Base-by-base conservation (phyloP, 2,797 vertebrate genomes). In the Notolabrus celidotus region DNA sequence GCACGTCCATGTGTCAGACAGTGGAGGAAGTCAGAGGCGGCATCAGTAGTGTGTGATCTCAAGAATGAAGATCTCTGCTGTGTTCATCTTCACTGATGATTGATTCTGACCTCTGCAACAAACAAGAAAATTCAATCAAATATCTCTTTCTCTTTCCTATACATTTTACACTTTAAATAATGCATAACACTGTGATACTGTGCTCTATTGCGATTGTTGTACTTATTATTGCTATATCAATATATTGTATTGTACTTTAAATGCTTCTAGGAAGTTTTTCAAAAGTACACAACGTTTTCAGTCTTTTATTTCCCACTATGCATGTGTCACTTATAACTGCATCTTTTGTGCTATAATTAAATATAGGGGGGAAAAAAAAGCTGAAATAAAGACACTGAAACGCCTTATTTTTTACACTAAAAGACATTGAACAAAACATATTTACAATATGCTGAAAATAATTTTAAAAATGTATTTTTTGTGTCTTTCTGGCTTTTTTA, bases 21-120 rank as follows among this genome's bases (percentile, higher is more conserved):
- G 12, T 46, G 73, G 66, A 77, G 74, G 74, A 69, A 67, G 69
- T 57, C 51, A 46, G 55, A 58, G 51, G 49, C 8, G 9, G 42
- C 54, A 43, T 62, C 59, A 61, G 31, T 42, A 7, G 58, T 22
- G 38, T 58, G 58, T 71, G 67, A 73, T 77, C 79, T 33, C 69
- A 25, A 12, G 33, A 38, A 49, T 2, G 46, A 72, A 61, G 49
- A 22, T 43, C 47, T 43, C 23, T 22, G 3, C 45, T 50, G 39
- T 53, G 57, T n/a, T 55, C 38, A 20, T 53, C 46, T 22, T 51
- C 10, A 19, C 47, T 47, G 25, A 46, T 66, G 64, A 8, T 22
- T 39, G 55, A 36, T 14, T 50, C 38, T 65, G 53, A 62, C 50
- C 56, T 64, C 54, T 36, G 46, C 39, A 52, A 4, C 25, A 70